Percentiles rank a stretch among this genome's conserved stretches.
Conservation (phyloP, 1,140 invertebrate species). For the Notospermus geniculatus region DNA sequence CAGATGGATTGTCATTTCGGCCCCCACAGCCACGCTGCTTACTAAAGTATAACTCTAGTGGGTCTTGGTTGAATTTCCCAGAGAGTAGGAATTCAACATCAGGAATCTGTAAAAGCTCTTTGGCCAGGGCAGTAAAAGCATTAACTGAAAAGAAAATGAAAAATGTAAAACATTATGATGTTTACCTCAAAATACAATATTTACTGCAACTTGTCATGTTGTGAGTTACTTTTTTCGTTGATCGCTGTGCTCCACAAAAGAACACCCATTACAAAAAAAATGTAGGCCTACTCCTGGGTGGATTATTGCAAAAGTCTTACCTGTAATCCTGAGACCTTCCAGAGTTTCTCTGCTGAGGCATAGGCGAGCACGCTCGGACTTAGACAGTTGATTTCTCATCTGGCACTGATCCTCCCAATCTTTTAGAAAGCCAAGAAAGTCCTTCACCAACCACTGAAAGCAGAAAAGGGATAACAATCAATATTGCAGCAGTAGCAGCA, state of each 20-base stretch:
- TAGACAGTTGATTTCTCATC: background rate
- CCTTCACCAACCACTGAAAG: background rate
- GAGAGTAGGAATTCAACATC: background rate
- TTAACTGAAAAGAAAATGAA: background rate
- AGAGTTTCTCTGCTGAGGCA: background rate
- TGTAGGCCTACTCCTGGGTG: no score
- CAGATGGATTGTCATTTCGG: background rate
- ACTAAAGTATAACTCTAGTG: conserved; percentile 3
- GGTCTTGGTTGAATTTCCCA: conserved; percentile 3
- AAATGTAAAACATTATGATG: no score
- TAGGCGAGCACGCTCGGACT: background rate
- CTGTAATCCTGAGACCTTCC: background rate
- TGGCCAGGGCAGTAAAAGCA: background rate
- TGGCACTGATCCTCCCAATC: background rate
- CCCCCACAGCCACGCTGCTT: conserved; percentile 2
- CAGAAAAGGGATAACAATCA: no score
- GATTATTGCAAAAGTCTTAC: no score
- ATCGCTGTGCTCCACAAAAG: no score
- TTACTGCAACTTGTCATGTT: no score
- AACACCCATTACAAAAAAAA: no score
- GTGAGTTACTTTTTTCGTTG: no score
- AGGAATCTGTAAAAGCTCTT: background rate
- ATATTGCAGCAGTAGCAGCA: no score
- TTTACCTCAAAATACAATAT: no score
- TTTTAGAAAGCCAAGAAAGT: background rate